Base-by-base conservation (phyloP, 2,797 vertebrate genomes). In the Notamacropus eugenii region DNA sequence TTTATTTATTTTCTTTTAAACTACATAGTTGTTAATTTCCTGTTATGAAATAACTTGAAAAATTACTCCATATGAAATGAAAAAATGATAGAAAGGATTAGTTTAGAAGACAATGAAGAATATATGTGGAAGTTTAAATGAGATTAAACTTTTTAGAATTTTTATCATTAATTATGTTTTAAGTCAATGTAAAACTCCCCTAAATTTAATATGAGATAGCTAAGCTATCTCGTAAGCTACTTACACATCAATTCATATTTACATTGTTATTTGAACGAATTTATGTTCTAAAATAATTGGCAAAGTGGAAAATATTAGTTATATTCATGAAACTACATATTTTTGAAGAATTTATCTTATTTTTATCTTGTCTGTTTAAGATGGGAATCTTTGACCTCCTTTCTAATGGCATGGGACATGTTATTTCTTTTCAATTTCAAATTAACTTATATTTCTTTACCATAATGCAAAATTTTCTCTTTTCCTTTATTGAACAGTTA, bases 1-100 rank as follows among this genome's bases (percentile, higher is more conserved):
- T 94, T 92, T 87, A 96, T 96, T 96, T 58, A 67, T 57, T 94
- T 94, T 58, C 91, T 91, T 74, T 91, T 67, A 93, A 96, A 1
- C n/a, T 24, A n/a, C 46, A 96, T 94, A 56, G 40, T 90, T 58
- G 52, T 82, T 91, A 55, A 34, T 29, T 4, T 40, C 74, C 55
- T 67, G 55, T 50, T 57, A 3, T 67, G 22, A 82, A 82, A 82
- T 82, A 82, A 82, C 40, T 82, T 82, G 40, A 46, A 46, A 74
- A 46, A 82, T 46, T 22, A 46, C 40, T 82, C 74, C 74, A 82
- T 82, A 46, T 27, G 40, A 54, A 93, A 55, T 50, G 31, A 31
- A 57, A 52, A 34, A 56, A 50, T 46, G 46, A 46, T 46, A 46
- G 46, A 46, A 46, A 46, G 29, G 19, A 28, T 55, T 52, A 46